Base-by-base conservation (phyloP, 2,888 invertebrate species). In the Nemoura dubitans region DNA sequence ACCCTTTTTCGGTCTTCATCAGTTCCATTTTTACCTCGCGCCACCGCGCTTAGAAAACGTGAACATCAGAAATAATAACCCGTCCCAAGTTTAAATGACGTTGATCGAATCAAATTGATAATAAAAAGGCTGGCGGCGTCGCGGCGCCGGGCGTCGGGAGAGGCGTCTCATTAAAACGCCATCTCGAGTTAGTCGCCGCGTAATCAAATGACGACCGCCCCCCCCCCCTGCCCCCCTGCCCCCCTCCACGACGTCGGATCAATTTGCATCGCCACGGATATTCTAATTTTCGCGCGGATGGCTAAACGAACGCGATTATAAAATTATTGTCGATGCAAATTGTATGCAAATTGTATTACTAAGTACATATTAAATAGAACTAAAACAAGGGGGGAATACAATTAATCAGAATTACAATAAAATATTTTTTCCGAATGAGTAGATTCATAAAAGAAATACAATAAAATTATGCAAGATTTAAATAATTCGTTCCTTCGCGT, bases 11-110 rank as follows among this genome's bases (percentile, higher is more conserved):
- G 10, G 2, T 78, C 78, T 78, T 28, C n/a, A 10, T 78, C 78
- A 36, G 3, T 36, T 36, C 28, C 78, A 29, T 30, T 30, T 81
- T 81, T 59, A 59, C 59, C 59, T 10, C 81, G 26, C 30, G 81
- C 30, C n/a, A n/a, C 2, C 27, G 80, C 27, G 36, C 21, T 30
- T 30, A 30, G 81, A 29, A 81, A 81, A 81, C 29, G 81, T 84
- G 42, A 83, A 83, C 83, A 83, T 83, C 83, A 83, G 83, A 83
- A 36, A 83, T 83, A 42, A 83, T 83, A 83, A 83, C 36, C 83
- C 83, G 30, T 83, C 83, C 29, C 30, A 36, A 42, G 83, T 83
- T n/a, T 84, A 84, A 84, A 59, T 84, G 84, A 84, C 84, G 84
- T 59, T 84, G 84, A 84, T 84, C 59, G 84, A 84, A 76, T 59